Percentiles rank a stretch among this genome's conserved stretches.
These are phyloP conservation scores for Lasiurus cinereus DNA, from an alignment of 2,113 vertebrate genomes.

Conservation along the genomic window DNA sequence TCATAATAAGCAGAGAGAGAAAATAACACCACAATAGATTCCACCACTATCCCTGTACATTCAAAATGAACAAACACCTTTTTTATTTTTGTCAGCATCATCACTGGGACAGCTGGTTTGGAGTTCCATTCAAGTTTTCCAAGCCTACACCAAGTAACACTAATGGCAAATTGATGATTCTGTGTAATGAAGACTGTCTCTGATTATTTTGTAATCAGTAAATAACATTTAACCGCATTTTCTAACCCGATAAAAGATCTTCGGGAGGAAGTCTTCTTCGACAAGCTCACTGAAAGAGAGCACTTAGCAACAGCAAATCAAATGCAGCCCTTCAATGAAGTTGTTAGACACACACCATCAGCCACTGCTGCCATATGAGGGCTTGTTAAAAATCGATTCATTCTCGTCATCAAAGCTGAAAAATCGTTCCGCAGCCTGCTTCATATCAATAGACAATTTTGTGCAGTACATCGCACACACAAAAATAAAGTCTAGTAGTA, in stretches of 20 bases:
- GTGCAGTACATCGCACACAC: constrained; percentile 71
- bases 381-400: constrained; percentile 83
- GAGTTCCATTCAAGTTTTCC: constrained; percentile 82
- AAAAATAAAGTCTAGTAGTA: constrained; percentile 65
- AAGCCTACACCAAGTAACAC: constrained; percentile 77
- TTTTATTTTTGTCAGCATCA: constrained; percentile 77
- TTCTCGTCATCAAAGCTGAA: constrained; percentile 82
- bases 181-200: constrained; percentile 85
- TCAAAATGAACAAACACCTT: constrained; percentile 76
- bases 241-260: constrained; percentile 87
- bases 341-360: constrained; percentile 74
- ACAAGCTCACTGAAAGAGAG: constrained; percentile 79
- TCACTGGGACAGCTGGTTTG: constrained; percentile 84
- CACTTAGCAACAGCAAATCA: constrained; percentile 86
- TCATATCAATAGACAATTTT: constrained; percentile 82
- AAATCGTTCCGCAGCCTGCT: constrained; percentile 74
- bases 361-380: constrained; percentile 15
- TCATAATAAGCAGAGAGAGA: too few relatives aligned
- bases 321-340: constrained; percentile 82
- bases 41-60: constrained; percentile 70
- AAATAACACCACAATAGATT: constrained; percentile 77
- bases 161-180: constrained; percentile 88
- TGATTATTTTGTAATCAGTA: constrained; percentile 89
- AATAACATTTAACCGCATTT: constrained; percentile 90
- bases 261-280: constrained; percentile 84